Conservation (phyloP, 2,888 invertebrate species). For the Geophilus truncorum region DNA sequence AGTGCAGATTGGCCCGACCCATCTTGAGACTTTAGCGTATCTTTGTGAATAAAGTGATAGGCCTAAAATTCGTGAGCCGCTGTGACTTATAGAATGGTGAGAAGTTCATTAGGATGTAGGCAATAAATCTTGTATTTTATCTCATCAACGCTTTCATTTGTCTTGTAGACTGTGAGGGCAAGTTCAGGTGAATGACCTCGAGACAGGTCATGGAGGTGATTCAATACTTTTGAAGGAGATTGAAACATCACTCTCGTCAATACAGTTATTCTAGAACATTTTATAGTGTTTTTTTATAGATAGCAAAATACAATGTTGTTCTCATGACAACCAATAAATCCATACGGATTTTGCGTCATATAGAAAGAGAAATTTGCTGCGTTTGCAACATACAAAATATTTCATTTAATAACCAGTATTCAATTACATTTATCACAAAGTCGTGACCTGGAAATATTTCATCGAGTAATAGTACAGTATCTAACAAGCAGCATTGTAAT, state of each 20-base stretch:
- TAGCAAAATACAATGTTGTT: background rate
- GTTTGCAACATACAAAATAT: background rate
- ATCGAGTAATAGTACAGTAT: too few relatives aligned
- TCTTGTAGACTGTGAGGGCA: background rate
- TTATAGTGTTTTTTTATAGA: background rate
- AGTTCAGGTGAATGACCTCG: background rate
- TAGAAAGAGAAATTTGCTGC: background rate
- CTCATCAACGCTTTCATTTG: background rate
- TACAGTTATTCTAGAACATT: background rate
- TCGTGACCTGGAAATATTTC: too few relatives aligned
- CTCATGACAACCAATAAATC: background rate
- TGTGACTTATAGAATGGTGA: background rate
- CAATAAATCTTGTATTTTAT: background rate
- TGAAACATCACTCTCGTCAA: background rate
- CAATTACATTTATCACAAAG: too few relatives aligned
- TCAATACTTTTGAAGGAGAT: background rate
- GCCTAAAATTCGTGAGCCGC: background rate
- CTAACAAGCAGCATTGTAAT: too few relatives aligned
- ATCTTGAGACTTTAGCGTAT: background rate
- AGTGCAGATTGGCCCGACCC: background rate
- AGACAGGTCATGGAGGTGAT: background rate
- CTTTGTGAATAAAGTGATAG: background rate
- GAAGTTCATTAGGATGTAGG: background rate
- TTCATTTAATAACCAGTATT: too few relatives aligned
- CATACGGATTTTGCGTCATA: background rate